A percentile compares a stretch with the other conserved stretches of the same genome.
phyloP scores from a whole-genome alignment of 2,797 vertebrate species.

The Sternarchorhynchus goeldii region DNA sequence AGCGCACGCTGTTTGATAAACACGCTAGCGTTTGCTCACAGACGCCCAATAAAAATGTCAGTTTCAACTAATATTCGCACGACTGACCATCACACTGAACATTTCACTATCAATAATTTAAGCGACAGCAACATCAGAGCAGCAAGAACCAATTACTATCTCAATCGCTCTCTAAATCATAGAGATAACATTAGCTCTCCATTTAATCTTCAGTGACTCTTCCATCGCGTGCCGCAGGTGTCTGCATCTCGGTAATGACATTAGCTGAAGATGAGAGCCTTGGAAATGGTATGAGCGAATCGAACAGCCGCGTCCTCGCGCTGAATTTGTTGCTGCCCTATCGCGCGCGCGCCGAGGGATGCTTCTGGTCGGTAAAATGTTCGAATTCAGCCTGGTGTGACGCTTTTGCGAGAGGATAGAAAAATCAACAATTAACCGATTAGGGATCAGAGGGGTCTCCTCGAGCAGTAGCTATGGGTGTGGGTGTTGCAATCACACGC shows the following conservation, averaged over 20 bases:
- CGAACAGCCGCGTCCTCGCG: constrained; percentile 25
- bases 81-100: constrained; percentile 52
- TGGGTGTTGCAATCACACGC: constrained; percentile 31
- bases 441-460: constrained; percentile 7
- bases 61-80: constrained; percentile 56
- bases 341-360: constrained; percentile 42
- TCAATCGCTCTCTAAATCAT: neutral
- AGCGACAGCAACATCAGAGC: neutral
- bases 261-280: constrained; percentile 6
- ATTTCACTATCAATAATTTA: constrained; percentile 63
- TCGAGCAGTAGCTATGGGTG: constrained; percentile 43
- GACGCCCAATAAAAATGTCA: constrained; percentile 50
- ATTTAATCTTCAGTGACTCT: neutral
- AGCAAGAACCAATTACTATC: neutral
- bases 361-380: constrained; percentile 8
- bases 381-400: neutral
- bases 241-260: constrained; percentile 40
- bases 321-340: constrained; percentile 14
- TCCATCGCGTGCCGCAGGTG: constrained; percentile 47
- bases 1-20: constrained; percentile 46
- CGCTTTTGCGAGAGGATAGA: neutral
- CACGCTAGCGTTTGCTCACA: constrained; percentile 33
- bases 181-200: neutral
- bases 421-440: constrained; percentile 32
- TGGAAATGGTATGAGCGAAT: constrained; percentile 8